Evolutionary conservation across 1,140 invertebrate genomes (phyloP).

Genomic region (Heterodera schachtii): DNA sequence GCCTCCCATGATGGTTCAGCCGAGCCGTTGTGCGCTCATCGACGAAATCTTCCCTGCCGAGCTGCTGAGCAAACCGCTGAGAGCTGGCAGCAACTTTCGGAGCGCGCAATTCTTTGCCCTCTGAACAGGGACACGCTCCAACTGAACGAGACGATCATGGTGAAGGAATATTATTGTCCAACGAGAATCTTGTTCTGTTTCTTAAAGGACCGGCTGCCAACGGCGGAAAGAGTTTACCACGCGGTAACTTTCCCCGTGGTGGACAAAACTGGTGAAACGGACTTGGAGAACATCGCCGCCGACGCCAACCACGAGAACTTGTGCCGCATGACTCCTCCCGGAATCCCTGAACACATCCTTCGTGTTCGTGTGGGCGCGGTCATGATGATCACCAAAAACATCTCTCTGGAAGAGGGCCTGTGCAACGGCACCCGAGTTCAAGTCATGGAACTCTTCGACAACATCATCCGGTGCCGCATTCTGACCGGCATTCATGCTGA

Average conservation of each 20-base stretch:
- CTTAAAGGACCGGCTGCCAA: background rate
- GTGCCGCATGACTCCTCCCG: background rate
- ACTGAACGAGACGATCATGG: background rate
- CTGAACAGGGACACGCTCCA: background rate
- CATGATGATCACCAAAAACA: background rate
- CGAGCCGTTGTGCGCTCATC: background rate
- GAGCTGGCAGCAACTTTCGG: background rate
- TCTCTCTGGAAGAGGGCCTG: background rate
- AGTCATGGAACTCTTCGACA: background rate
- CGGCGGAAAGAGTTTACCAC: background rate
- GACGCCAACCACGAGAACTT: background rate
- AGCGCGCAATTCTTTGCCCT: conserved; percentile 6
- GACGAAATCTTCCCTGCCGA: background rate
- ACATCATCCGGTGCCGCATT: background rate
- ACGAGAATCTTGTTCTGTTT: background rate
- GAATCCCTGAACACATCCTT: background rate
- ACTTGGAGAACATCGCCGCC: background rate
- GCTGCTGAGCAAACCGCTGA: background rate
- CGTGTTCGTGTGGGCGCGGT: background rate
- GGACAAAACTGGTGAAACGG: background rate
- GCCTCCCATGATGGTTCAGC: background rate
- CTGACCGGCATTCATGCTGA: background rate
- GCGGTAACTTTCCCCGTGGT: background rate
- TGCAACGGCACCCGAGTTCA: background rate
- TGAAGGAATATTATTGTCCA: background rate